A percentile compares a stretch with the other conserved stretches of the same genome.
These are phyloP conservation scores for Electrophaes corylata DNA, from an alignment of 2,888 invertebrate genomes.

Conservation along the genomic window DNA sequence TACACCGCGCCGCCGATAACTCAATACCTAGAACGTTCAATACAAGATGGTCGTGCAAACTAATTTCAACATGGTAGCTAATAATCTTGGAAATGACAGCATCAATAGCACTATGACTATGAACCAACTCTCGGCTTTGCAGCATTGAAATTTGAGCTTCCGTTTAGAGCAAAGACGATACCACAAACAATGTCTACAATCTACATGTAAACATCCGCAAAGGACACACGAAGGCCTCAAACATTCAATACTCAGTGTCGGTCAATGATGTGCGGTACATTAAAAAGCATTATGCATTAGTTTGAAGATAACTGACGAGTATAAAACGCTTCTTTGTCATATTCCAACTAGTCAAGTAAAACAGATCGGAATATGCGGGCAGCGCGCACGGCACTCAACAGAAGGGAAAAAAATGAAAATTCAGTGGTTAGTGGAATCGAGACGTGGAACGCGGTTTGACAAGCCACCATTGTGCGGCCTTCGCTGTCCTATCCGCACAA, in stretches of 20 bases:
- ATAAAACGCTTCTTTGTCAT: slow-evolving; percentile 60
- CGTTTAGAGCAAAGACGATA: too few relatives aligned
- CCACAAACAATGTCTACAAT: too few relatives aligned
- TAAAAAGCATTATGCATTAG: neutral
- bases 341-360: slow-evolving; percentile 55
- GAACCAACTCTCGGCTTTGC: too few relatives aligned
- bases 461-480: slow-evolving; percentile 45
- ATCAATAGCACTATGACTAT: neutral
- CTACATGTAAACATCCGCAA: too few relatives aligned
- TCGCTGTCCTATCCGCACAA: slow-evolving; percentile 25
- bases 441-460: slow-evolving; percentile 47
- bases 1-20: neutral
- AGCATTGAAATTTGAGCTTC: too few relatives aligned
- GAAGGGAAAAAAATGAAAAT: slow-evolving; percentile 61
- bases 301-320: neutral
- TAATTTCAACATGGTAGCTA: too few relatives aligned
- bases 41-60: too few relatives aligned
- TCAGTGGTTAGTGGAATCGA: slow-evolving; percentile 64
- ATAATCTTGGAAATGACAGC: neutral
- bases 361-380: slow-evolving; percentile 67
- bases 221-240: too few relatives aligned
- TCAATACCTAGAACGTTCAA: neutral
- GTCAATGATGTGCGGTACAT: too few relatives aligned
- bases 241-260: too few relatives aligned
- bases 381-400: slow-evolving; percentile 33